phyloP scores from a whole-genome alignment of 92 coral and sea anemone genomes.

The Galaxea fascicularis region DNA sequence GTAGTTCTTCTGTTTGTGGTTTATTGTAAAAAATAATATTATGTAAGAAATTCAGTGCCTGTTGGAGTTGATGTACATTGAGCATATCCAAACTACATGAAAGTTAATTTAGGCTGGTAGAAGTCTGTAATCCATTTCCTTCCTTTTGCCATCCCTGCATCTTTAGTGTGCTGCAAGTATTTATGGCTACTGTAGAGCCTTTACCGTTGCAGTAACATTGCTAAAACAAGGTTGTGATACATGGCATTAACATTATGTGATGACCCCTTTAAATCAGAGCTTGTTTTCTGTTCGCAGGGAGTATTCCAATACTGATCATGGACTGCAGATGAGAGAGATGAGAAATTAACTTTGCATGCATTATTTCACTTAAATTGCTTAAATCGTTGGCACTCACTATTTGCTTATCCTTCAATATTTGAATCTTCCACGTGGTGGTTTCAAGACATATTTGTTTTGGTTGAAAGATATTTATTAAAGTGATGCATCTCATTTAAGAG shows the following conservation, averaged over 20 bases:
- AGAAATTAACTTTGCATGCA: slow-evolving; percentile 55
- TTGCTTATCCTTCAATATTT: neutral
- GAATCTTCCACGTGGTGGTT: too few species aligned
- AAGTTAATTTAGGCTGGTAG: neutral
- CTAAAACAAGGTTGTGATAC: neutral
- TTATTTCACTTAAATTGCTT: slow-evolving; percentile 16
- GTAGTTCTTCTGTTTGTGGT: too few species aligned
- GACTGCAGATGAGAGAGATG: slow-evolving; percentile 77
- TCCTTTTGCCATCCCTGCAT: neutral
- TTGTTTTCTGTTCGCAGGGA: slow-evolving; percentile 71
- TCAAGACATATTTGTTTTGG: too few species aligned
- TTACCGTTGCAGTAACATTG: neutral
- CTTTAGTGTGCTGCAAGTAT: neutral
- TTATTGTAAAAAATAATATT: too few species aligned
- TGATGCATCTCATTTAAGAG: too few species aligned
- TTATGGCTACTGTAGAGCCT: neutral
- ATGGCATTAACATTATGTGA: neutral
- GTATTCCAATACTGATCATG: slow-evolving; percentile 67
- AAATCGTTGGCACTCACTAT: neutral
- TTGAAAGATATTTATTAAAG: too few species aligned
- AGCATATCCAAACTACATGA: too few species aligned
- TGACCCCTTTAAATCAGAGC: slow-evolving; percentile 10
- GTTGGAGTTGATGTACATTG: too few species aligned
- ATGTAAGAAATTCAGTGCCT: too few species aligned
- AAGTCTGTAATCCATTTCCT: neutral